Conservation (phyloP, 1,140 invertebrate genomes). For the Araneus ventricosus region DNA sequence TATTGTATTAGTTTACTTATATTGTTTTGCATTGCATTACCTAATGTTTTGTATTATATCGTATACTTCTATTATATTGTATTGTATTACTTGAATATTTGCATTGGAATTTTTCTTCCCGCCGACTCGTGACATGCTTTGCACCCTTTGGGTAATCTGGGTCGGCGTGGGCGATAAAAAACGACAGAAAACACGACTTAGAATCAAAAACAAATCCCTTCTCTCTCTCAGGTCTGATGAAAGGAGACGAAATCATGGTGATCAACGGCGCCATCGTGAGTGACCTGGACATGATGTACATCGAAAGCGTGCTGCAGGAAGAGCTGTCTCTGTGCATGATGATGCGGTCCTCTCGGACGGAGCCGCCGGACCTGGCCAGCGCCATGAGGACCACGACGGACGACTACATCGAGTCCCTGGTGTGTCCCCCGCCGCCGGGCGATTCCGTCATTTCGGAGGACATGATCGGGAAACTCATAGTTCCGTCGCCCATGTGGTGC, state of each 20-base stretch:
- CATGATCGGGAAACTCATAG: conserved; percentile 96
- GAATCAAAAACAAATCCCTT: no score
- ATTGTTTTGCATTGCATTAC: no score
- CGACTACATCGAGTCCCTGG: conserved; percentile 96
- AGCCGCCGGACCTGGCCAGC: conserved; percentile 92
- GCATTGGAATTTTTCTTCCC: no score
- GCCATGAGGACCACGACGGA: conserved; percentile 89
- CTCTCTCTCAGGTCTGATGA: conserved; percentile 89
- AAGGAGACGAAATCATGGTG: conserved; percentile 98
- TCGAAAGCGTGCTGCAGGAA: conserved; percentile 96
- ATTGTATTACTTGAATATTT: no score
- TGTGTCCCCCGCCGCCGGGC: conserved; percentile 94
- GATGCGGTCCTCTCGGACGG: conserved; percentile 96
- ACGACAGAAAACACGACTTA: no score
- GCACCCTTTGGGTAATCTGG: no score
- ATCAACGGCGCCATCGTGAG: conserved; percentile 98
- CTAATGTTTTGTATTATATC: no score
- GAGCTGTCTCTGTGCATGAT: conserved; percentile 97
- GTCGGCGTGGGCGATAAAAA: no score
- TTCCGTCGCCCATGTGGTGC: conserved; percentile 96
- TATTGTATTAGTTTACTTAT: no score
- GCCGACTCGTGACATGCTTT: no score
- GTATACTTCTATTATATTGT: no score
- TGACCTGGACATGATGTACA: conserved; percentile 99
- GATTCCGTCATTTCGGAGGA: conserved; percentile 96